Base-by-base conservation (phyloP, 2,797 vertebrate species). In the Hemitrygon akajei region DNA sequence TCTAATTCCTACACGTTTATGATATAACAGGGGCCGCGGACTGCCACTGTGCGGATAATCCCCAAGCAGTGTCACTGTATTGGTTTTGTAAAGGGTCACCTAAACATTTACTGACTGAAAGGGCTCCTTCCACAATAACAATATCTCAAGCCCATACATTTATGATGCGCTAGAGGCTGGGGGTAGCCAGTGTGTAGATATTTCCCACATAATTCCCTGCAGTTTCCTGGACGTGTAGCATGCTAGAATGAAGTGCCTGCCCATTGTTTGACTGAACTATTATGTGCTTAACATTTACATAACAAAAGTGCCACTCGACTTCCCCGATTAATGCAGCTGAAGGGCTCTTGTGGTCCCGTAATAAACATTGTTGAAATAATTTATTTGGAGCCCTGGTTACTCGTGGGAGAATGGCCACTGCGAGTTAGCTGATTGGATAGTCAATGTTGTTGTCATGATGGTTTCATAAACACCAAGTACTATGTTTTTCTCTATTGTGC, bases 211-310 rank as follows among this genome's bases (percentile, higher is more conserved):
- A 98, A 97, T 98, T 98, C 98, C 98, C 98, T 96, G 97, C 97
- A 97, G 98, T 97, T 99, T 97, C 95, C 97, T 97, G 98, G 98
- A 99, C 98, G 98, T 99, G 98, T 99, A 98, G 97, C 97, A 95
- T 95, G 97, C 97, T 98, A 98, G 98, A 99, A 99, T 99, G 98
- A 99, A 99, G 98, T 98, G 98, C 97, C 98, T 97, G 97, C 95
- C 97, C 96, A 98, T 99, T 99, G 98, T 99, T 97, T 97, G 96
- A 96, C 97, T 96, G 96, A 97, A 98, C 98, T 98, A 98, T 99
- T 99, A 98, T 99, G 98, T 99, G 98, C 98, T 99, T 98, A 98
- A 98, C 97, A 99, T 99, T 99, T 98, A 97, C 98, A 99, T 99
- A 96, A 99, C 98, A 99, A 99, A 99, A 98, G 98, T 98, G 98